Percentiles rank a stretch among this genome's conserved stretches.
These are phyloP conservation scores for Melinaea marsaeus DNA, from an alignment of 2,888 invertebrate genomes.

Conservation along the genomic window DNA sequence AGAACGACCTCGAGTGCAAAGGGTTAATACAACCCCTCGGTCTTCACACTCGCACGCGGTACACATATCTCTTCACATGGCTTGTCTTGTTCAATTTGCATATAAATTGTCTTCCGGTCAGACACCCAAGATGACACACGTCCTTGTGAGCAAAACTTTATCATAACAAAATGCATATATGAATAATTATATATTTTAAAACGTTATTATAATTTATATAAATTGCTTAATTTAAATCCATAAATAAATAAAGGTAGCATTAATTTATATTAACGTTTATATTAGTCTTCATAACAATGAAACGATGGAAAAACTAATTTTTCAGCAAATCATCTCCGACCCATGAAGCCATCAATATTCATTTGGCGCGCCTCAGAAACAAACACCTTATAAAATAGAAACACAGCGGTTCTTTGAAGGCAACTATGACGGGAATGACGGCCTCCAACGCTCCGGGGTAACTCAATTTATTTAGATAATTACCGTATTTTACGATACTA, in stretches of 20 bases:
- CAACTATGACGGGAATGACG: conserved; percentile 53
- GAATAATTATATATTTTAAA: conserved; percentile 6
- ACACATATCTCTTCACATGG: conserved; percentile 49
- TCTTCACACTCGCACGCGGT: conserved; percentile 34
- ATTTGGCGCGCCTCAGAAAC: conserved; percentile 75
- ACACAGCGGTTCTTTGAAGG: conserved; percentile 62
- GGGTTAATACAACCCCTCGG: conserved; percentile 56
- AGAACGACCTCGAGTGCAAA: conserved; percentile 33
- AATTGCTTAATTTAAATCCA: conserved; percentile 11
- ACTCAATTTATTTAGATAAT: conserved; percentile 69
- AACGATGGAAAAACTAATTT: conserved; percentile 77
- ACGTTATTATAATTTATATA: conserved; percentile 9
- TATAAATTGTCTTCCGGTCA: conserved; percentile 78
- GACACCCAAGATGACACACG: conserved; percentile 70
- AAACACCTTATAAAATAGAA: conserved; percentile 69
- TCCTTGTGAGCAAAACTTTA: conserved; percentile 47
- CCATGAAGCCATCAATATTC: conserved; percentile 77
- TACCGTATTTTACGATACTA: conserved; percentile 65
- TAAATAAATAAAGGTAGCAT: conserved; percentile 40
- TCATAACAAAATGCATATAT: conserved; percentile 39
- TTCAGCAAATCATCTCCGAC: conserved; percentile 76
- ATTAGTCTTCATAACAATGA: conserved; percentile 77
- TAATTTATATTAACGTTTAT: conserved; percentile 70
- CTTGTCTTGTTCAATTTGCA: conserved; percentile 74
- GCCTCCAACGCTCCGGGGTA: conserved; percentile 38